A percentile compares a stretch with the other conserved stretches of the same genome.
phyloP scores from a whole-genome alignment of 2,888 invertebrate genomes.

The Amphimallon solstitiale region DNA sequence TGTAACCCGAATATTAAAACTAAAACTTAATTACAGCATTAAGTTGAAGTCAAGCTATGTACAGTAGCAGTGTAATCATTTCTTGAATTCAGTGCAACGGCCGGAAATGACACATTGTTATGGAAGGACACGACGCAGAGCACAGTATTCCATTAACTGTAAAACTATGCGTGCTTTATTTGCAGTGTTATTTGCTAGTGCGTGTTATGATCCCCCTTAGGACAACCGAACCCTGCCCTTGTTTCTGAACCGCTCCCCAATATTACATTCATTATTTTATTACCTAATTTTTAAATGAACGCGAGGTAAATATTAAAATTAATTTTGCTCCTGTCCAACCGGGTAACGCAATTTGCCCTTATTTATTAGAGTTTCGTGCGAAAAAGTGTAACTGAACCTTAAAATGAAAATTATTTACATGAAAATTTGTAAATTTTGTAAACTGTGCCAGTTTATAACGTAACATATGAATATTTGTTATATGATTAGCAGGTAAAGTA shows the following conservation, averaged over 20 bases:
- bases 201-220: conserved; percentile 51
- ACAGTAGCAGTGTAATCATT: conserved; percentile 31
- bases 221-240: conserved; percentile 48
- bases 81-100: conserved; percentile 50
- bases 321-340: conserved; percentile 4
- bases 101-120: conserved; percentile 56
- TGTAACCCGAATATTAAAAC: no score
- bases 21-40: no score
- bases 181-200: conserved; percentile 56
- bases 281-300: conserved; percentile 40
- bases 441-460: no score
- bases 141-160: conserved; percentile 54
- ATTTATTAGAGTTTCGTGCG: conserved; percentile 8
- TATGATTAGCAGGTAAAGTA: no score
- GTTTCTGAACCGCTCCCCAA: conserved; percentile 44
- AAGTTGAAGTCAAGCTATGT: no score
- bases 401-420: no score
- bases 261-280: conserved; percentile 42
- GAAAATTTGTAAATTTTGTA: no score
- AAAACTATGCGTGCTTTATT: conserved; percentile 59
- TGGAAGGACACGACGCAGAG: conserved; percentile 46
- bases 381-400: no score
- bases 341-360: neutral
- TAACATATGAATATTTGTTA: no score
- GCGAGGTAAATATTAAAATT: conserved; percentile 37